Evolutionary conservation across 2,888 invertebrate genomes (phyloP).

Genomic region (Gryllus longicercus): DNA sequence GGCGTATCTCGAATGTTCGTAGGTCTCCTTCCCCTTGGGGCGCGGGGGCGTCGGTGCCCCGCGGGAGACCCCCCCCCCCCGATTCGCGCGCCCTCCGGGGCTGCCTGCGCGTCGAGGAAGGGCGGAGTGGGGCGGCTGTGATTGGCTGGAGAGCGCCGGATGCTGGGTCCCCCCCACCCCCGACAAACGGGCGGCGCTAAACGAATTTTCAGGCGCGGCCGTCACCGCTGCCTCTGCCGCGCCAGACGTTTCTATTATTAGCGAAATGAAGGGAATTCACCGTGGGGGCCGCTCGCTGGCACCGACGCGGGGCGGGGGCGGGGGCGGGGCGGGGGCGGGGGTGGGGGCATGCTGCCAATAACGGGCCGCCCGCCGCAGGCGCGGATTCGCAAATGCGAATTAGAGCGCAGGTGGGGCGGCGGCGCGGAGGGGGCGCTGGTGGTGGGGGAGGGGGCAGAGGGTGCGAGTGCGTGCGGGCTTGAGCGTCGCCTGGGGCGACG

Average conservation of each 20-base stretch:
- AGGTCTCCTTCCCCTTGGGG: too few relatives aligned
- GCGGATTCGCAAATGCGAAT: background rate
- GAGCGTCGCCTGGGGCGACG: too few relatives aligned
- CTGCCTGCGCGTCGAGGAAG: background rate
- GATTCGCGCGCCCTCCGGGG: background rate
- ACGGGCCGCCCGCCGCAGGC: background rate
- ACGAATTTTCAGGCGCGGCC: background rate
- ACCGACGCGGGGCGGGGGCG: too few relatives aligned
- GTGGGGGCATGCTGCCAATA: background rate
- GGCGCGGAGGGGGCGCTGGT: background rate
- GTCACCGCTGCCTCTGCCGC: background rate
- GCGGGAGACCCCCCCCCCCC: background rate
- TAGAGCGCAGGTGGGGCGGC: background rate
- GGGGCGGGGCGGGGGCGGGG: background rate
- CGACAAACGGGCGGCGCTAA: constrained; percentile 6
- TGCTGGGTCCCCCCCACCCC: background rate
- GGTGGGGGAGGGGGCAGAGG: background rate
- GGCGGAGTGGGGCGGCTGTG: background rate
- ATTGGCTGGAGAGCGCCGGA: background rate
- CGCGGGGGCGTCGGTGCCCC: too few relatives aligned
- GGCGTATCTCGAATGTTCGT: too few relatives aligned
- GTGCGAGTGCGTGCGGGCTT: background rate
- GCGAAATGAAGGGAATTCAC: constrained; percentile 17
- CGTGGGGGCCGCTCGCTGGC: background rate
- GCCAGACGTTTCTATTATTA: constrained; percentile 10